Percentiles rank a stretch among this genome's conserved stretches.
Conservation (phyloP, 1,140 invertebrate genomes). For the Trichoplusia ni region DNA sequence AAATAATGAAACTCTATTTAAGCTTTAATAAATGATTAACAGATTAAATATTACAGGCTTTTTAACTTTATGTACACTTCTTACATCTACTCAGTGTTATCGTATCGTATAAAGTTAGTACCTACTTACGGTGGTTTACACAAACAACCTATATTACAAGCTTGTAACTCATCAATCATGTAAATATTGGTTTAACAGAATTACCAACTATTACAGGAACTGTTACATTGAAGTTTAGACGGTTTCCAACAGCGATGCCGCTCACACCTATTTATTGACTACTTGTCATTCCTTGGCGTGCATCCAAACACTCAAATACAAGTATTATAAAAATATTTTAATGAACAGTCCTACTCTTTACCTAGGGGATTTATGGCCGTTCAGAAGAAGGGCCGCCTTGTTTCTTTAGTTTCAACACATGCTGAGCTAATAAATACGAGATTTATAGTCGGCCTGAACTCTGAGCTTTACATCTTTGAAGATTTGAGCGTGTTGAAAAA, state of each 20-base stretch:
- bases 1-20: no score
- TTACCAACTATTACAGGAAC: conserved; percentile 32
- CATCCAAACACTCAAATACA: conserved; percentile 27
- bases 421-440: background rate
- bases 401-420: no score
- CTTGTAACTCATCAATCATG: conserved; percentile 27
- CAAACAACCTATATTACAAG: conserved; percentile 6
- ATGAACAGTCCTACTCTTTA: conserved; percentile 17
- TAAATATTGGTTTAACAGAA: conserved; percentile 31
- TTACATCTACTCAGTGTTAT: no score
- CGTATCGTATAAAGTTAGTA: background rate
- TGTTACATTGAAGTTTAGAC: conserved; percentile 34
- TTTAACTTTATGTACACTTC: background rate
- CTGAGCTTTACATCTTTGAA: background rate
- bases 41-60: no score
- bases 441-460: background rate
- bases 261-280: conserved; percentile 34
- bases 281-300: conserved; percentile 33
- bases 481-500: background rate
- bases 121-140: background rate
- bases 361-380: background rate
- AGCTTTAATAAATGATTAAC: no score
- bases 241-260: conserved; percentile 4
- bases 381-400: background rate
- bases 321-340: conserved; percentile 32